A percentile compares a stretch with the other conserved stretches of the same genome.
phyloP scores from a whole-genome alignment of 2,113 vertebrate species.

The Gymnobelideus leadbeateri region DNA sequence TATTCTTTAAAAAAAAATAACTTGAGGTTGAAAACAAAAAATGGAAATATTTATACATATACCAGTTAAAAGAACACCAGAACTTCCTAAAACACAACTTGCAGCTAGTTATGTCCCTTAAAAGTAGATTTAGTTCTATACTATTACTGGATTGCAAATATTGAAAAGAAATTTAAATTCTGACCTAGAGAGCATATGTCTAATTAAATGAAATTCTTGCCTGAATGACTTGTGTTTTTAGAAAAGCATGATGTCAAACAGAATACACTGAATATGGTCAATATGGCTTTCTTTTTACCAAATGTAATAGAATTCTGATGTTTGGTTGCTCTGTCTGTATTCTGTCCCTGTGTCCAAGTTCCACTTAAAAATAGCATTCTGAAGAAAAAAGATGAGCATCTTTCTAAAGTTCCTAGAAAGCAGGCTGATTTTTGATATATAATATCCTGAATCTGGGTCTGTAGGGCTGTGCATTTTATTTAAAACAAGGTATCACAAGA shows the following conservation, averaged over 20 bases:
- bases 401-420: slow-evolving; percentile 16
- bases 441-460: neutral
- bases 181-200: neutral
- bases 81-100: neutral
- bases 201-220: neutral
- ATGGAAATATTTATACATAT: neutral
- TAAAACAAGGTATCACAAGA: neutral
- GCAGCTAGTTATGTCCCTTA: neutral
- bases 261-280: slow-evolving; percentile 40
- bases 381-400: neutral
- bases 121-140: neutral
- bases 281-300: neutral
- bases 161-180: neutral
- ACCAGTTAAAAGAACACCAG: neutral
- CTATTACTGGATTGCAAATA: neutral
- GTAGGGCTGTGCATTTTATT: neutral
- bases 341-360: neutral
- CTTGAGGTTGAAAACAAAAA: neutral
- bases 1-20: neutral
- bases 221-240: neutral
- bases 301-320: neutral
- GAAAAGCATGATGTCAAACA: neutral
- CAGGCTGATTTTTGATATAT: neutral
- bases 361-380: neutral
- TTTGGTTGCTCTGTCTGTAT: neutral